Percentiles rank a stretch among this genome's conserved stretches.
Conservation (phyloP, 2,888 invertebrate genomes). For the Euproctis similis region DNA sequence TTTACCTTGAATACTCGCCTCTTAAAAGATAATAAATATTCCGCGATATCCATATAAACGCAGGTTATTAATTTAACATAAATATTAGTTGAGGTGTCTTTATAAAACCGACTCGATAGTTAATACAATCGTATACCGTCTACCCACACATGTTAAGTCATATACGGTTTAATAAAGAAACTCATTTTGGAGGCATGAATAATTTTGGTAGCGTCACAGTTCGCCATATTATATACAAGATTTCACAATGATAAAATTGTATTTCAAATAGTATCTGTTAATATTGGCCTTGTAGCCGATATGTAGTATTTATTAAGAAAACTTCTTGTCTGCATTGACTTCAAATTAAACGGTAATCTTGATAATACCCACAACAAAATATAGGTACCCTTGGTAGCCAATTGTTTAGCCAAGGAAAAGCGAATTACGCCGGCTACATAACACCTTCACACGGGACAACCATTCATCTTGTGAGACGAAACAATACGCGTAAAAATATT, state of each 20-base stretch:
- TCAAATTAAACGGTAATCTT: slow-evolving; percentile 19
- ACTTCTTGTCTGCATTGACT: slow-evolving; percentile 11
- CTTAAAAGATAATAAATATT: slow-evolving; percentile 56
- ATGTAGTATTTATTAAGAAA: slow-evolving; percentile 1
- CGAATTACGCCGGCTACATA: slow-evolving; percentile 25
- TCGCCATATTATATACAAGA: not conserved
- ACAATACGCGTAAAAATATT: slow-evolving; percentile 18
- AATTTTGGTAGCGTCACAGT: not conserved
- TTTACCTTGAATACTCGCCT: slow-evolving; percentile 57
- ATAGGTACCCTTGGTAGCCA: slow-evolving; percentile 24
- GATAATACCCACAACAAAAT: slow-evolving; percentile 22
- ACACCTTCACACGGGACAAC: slow-evolving; percentile 27
- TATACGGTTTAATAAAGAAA: too few relatives aligned
- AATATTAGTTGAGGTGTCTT: slow-evolving; percentile 37
- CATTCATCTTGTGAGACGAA: slow-evolving; percentile 23
- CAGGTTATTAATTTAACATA: slow-evolving; percentile 42
- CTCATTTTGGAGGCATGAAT: too few relatives aligned
- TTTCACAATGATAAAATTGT: not conserved
- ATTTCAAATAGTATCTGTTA: not conserved
- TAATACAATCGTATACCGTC: slow-evolving; percentile 33
- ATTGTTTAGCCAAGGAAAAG: slow-evolving; percentile 34
- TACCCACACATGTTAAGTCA: slow-evolving; percentile 27
- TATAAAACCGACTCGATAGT: slow-evolving; percentile 28
- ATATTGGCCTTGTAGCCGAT: slow-evolving; percentile 3
- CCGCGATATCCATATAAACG: slow-evolving; percentile 38